Percentiles rank a stretch among this genome's conserved stretches.
Conservation (phyloP, 2,113 vertebrate genomes). For the Oenanthe melanoleuca region DNA sequence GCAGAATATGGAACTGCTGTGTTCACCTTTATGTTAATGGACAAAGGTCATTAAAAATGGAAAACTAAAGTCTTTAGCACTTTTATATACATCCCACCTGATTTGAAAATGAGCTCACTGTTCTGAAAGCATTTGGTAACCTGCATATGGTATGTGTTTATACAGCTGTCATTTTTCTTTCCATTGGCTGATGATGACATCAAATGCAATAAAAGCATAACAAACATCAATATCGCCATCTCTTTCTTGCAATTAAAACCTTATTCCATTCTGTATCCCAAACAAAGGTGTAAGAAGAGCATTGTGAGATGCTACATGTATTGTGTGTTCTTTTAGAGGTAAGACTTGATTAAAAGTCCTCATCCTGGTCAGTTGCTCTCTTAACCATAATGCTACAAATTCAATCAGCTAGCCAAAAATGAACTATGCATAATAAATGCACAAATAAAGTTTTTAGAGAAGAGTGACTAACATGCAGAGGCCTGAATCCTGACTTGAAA, state of each 20-base stretch:
- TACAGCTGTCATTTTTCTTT: not conserved
- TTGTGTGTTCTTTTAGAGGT: not conserved
- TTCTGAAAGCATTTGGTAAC: not conserved
- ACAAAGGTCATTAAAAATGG: not conserved
- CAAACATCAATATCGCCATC: not conserved
- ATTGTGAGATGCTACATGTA: not conserved
- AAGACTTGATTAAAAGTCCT: not conserved
- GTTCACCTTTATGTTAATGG: not conserved
- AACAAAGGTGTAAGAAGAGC: not conserved
- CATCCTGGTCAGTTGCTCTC: not conserved
- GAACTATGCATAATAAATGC: not conserved
- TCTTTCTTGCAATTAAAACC: not conserved
- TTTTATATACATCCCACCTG: not conserved
- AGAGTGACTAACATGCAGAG: not conserved
- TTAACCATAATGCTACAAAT: not conserved
- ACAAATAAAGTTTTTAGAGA: not conserved
- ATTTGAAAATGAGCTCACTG: not conserved
- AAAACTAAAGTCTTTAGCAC: not conserved
- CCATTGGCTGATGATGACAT: not conserved
- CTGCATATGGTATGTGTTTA: not conserved
- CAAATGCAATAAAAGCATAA: not conserved
- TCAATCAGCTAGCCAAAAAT: not conserved
- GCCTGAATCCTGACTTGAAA: not conserved
- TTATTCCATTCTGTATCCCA: not conserved
- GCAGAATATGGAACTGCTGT: not conserved